Evolutionary conservation across 2,113 vertebrate species (phyloP).

Genomic region (Tenrec ecaudatus): DNA sequence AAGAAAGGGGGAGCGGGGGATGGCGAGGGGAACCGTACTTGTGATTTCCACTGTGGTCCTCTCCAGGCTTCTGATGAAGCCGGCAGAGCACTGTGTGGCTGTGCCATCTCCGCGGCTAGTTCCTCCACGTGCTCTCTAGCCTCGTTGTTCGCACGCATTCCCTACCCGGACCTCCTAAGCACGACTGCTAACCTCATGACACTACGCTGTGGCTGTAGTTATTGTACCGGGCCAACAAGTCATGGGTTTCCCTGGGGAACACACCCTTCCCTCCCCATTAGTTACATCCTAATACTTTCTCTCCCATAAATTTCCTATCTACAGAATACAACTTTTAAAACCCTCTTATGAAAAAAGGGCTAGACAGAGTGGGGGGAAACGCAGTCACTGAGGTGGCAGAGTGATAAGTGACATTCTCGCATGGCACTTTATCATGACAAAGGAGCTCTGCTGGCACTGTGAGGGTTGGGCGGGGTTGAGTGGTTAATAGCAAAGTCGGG

Average conservation of each 20-base stretch:
- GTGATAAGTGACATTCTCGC: not conserved
- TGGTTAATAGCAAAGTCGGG: too few relatives aligned
- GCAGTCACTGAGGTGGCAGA: not conserved
- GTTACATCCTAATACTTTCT: not conserved
- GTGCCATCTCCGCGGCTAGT: not conserved
- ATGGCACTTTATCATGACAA: not conserved
- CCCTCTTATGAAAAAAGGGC: not conserved
- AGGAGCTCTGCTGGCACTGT: too few relatives aligned
- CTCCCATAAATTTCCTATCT: not conserved
- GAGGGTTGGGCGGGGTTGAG: too few relatives aligned
- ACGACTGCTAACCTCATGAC: not conserved
- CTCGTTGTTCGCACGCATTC: not conserved
- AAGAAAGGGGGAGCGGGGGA: not conserved
- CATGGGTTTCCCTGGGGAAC: not conserved
- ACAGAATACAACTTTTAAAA: conserved; percentile 14
- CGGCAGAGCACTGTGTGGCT: not conserved
- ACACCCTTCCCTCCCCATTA: not conserved
- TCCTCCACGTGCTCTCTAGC: not conserved
- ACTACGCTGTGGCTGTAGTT: not conserved
- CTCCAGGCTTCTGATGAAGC: not conserved
- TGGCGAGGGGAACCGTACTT: not conserved
- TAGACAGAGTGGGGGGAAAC: not conserved
- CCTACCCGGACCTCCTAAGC: not conserved
- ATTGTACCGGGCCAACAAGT: not conserved
- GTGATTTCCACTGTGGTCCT: not conserved